Evolutionary conservation across 30 jellyfish, hydroid and myxozoan genomes (phyloP).

Genomic region (Hydractinia symbiolongicarpus): DNA sequence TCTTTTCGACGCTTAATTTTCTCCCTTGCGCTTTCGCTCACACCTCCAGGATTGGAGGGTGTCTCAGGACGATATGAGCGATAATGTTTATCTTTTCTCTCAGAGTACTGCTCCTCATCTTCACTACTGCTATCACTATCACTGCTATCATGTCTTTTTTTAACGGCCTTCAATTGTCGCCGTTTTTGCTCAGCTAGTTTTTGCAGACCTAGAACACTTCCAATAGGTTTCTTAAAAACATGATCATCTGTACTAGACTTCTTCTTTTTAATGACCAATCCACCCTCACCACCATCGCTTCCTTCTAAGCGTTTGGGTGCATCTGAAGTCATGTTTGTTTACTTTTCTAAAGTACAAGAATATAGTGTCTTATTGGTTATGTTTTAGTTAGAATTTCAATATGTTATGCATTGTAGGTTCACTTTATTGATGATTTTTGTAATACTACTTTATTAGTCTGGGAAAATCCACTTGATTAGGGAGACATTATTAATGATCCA

Average conservation of each 20-base stretch:
- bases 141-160: constrained; percentile 8
- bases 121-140: constrained; percentile 7
- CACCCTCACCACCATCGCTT: constrained; percentile 43
- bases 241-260: constrained; percentile 23
- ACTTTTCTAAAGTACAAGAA: no score
- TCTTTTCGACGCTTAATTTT: constrained; percentile 57
- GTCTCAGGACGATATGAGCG: constrained; percentile 89
- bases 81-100: constrained; percentile 36
- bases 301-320: constrained; percentile 94
- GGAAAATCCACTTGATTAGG: no score
- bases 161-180: constrained; percentile 34
- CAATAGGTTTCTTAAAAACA: constrained; percentile 60
- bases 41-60: constrained; percentile 98
- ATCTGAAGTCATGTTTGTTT: neutral
- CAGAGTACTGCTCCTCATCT: constrained; percentile 18
- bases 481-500: no score
- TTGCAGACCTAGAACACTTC: constrained; percentile 75
- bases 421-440: no score
- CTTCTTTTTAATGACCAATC: constrained; percentile 63
- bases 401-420: no score
- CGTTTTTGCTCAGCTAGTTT: constrained; percentile 82
- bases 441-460: no score
- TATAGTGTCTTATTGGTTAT: no score
- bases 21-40: constrained; percentile 55
- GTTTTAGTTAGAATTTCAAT: no score